A percentile compares a stretch with the other conserved stretches of the same genome.
Conservation (phyloP, 2,797 vertebrate species). For the Chloroceryle inda region DNA sequence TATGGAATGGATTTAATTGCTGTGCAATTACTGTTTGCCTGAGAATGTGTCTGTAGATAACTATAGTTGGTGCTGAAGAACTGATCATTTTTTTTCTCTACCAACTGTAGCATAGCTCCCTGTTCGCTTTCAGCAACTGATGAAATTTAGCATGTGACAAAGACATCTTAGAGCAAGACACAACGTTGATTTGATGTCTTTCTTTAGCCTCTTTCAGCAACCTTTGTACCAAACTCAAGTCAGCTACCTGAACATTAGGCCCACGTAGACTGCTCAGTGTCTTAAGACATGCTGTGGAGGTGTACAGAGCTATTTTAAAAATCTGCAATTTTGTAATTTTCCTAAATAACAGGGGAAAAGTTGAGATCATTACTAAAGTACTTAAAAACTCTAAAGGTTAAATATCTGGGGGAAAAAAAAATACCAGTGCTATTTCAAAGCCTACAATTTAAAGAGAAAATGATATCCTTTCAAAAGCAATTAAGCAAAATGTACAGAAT, state of each 20-base stretch:
- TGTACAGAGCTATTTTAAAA: slow-evolving; percentile 54
- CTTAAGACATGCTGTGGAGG: slow-evolving; percentile 20
- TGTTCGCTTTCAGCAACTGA: neutral
- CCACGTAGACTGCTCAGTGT: neutral
- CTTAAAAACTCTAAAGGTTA: slow-evolving; percentile 62
- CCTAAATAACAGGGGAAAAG: slow-evolving; percentile 39
- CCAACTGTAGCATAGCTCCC: neutral
- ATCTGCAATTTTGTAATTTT: slow-evolving; percentile 26
- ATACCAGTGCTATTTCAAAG: neutral
- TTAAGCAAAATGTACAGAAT: slow-evolving; percentile 18
- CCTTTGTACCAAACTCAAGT: neutral
- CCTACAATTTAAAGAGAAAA: slow-evolving; percentile 43
- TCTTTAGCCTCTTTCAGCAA: neutral
- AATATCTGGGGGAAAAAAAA: neutral
- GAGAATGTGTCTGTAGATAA: neutral
- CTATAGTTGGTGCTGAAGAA: neutral
- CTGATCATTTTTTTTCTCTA: neutral
- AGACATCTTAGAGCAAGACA: neutral
- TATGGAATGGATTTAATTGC: neutral
- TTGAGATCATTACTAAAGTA: neutral
- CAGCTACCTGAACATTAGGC: neutral
- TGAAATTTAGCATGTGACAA: neutral
- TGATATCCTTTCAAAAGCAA: slow-evolving; percentile 30
- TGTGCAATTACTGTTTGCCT: neutral
- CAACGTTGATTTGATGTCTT: neutral